Percentiles rank a stretch among this genome's conserved stretches.
Evolutionary conservation across 2,113 vertebrate genomes (phyloP).

Genomic region (Cisticola juncidis): DNA sequence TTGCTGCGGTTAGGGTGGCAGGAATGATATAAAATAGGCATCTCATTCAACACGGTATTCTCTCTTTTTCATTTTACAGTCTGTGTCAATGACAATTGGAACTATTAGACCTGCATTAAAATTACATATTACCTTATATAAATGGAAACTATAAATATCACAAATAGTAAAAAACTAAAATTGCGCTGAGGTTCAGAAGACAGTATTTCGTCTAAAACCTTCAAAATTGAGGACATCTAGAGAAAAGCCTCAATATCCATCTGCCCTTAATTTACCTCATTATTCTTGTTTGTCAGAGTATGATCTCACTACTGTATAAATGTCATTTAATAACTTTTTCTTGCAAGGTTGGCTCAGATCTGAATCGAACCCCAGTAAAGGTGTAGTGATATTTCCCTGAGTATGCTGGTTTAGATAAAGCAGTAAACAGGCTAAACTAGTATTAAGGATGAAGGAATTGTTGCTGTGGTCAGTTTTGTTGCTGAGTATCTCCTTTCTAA

Average conservation of each 20-base stretch:
- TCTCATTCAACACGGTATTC: not conserved
- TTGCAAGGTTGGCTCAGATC: slow-evolving; percentile 1
- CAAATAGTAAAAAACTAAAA: slow-evolving; percentile 54
- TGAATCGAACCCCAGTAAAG: not conserved
- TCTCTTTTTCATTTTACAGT: slow-evolving; percentile 32
- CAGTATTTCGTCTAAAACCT: slow-evolving; percentile 36
- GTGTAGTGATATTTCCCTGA: not conserved
- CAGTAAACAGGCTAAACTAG: not conserved
- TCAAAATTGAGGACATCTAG: slow-evolving; percentile 12
- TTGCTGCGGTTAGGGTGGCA: not conserved
- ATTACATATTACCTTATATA: slow-evolving; percentile 51
- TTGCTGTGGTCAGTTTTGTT: not conserved
- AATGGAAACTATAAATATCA: slow-evolving; percentile 62
- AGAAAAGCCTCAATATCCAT: not conserved
- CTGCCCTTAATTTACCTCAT: slow-evolving; percentile 35
- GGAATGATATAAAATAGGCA: not conserved
- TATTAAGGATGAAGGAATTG: not conserved
- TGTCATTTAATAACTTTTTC: not conserved
- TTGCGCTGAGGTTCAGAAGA: not conserved
- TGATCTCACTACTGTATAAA: not conserved
- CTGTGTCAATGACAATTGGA: slow-evolving; percentile 1
- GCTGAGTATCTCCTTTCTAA: not conserved
- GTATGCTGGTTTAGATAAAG: not conserved
- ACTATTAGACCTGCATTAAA: slow-evolving; percentile 51
- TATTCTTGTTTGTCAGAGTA: slow-evolving; percentile 40